A percentile compares a stretch with the other conserved stretches of the same genome.
These are phyloP conservation scores for Thunnus thynnus DNA, from an alignment of 2,113 vertebrate species.

Conservation along the genomic window DNA sequence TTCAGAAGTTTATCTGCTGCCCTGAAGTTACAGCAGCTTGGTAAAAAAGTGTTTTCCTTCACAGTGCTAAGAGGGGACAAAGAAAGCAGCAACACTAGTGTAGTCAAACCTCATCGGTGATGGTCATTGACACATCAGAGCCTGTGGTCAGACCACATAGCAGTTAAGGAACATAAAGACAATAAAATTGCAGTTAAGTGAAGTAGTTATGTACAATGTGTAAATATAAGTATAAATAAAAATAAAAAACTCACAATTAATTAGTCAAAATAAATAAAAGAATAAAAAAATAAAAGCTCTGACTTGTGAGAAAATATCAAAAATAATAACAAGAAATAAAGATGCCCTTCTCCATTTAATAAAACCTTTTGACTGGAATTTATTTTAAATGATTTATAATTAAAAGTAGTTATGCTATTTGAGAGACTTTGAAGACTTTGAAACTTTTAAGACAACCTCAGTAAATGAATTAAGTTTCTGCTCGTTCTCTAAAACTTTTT, in stretches of 20 bases:
- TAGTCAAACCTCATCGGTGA: neutral
- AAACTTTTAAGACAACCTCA: too few relatives aligned
- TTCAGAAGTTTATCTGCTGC: neutral
- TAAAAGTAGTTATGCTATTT: neutral
- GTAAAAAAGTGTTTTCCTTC: neutral
- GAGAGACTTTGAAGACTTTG: neutral
- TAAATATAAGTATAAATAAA: neutral
- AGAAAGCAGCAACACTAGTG: neutral
- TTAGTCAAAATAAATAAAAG: neutral
- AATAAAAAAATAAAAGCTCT: too few relatives aligned
- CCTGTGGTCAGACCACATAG: neutral
- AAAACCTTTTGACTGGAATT: too few relatives aligned
- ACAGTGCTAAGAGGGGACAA: neutral
- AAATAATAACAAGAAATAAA: too few relatives aligned
- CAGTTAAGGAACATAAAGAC: constrained; percentile 1
- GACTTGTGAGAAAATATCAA: too few relatives aligned
- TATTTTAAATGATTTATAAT: too few relatives aligned
- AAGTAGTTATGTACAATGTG: neutral
- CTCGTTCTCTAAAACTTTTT: neutral
- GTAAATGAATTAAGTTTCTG: neutral
- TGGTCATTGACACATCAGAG: neutral
- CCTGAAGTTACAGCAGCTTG: neutral
- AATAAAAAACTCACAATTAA: neutral
- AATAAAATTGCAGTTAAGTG: neutral
- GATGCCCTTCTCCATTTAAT: too few relatives aligned